Evolutionary conservation across 2,113 vertebrate species (phyloP).

Genomic region (Calyptomena viridis): DNA sequence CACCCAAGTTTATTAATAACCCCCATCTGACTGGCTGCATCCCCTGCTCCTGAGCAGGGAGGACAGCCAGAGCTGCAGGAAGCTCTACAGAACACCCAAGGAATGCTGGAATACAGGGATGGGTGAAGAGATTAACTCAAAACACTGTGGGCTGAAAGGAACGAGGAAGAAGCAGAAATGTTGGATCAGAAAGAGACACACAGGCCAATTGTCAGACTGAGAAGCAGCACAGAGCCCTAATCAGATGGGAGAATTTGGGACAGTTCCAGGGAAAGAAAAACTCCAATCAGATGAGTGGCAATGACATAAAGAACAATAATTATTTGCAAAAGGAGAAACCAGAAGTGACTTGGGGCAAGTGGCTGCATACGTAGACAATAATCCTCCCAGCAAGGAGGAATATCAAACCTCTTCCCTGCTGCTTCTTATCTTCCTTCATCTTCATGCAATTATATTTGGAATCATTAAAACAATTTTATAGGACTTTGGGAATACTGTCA

Average conservation of each 20-base stretch:
- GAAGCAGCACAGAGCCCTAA: background rate
- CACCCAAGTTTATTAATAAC: background rate
- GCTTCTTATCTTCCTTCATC: background rate
- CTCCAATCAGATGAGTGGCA: background rate
- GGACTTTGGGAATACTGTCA: background rate
- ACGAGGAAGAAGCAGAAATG: background rate
- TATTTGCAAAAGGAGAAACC: background rate
- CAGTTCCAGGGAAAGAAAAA: background rate
- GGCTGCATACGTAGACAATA: background rate
- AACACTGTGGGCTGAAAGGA: background rate
- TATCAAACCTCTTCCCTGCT: background rate
- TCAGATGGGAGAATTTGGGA: background rate
- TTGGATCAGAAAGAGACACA: background rate
- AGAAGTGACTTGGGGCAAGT: background rate
- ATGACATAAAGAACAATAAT: background rate
- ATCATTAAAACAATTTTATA: background rate
- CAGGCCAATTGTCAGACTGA: background rate
- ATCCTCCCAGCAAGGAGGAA: background rate
- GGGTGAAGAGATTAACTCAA: background rate
- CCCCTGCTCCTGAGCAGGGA: background rate
- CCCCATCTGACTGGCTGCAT: background rate
- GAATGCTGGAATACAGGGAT: background rate
- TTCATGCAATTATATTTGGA: background rate
- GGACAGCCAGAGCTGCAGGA: background rate
- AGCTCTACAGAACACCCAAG: background rate